Evolutionary conservation across 1,140 invertebrate species (phyloP).

Genomic region (Tetranychus urticae): DNA sequence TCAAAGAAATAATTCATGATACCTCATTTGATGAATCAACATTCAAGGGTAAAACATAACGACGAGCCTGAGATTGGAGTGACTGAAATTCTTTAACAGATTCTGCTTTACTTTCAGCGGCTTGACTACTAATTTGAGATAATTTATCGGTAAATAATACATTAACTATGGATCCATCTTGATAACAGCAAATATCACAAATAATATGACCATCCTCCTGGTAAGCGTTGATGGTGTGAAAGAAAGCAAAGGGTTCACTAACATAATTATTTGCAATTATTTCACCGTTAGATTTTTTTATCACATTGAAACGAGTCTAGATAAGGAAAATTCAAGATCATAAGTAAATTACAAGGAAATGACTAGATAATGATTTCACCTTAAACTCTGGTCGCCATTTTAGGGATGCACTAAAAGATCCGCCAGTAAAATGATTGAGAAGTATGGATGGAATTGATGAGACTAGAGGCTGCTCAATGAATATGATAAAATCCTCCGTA

Average conservation of each 20-base stretch:
- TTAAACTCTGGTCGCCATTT: slow-evolving; percentile 6
- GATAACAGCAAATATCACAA: slow-evolving; percentile 57
- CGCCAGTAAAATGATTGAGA: slow-evolving; percentile 16
- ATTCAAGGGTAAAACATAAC: slow-evolving; percentile 5
- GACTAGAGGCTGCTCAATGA: slow-evolving; percentile 54
- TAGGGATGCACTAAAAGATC: slow-evolving; percentile 8
- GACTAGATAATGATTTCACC: background rate
- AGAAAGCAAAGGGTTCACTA: slow-evolving; percentile 50
- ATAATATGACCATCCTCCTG: slow-evolving; percentile 40
- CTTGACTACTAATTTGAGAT: background rate
- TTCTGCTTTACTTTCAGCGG: background rate
- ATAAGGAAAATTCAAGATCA: slow-evolving; percentile 8
- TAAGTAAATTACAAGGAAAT: too few species aligned
- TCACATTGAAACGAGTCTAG: slow-evolving; percentile 41
- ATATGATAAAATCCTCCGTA: slow-evolving; percentile 54
- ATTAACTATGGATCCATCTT: slow-evolving; percentile 31
- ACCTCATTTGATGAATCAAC: background rate
- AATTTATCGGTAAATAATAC: background rate
- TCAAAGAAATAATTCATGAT: too few species aligned
- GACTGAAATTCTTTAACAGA: background rate
- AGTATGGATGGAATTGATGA: slow-evolving; percentile 36
- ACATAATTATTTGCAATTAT: slow-evolving; percentile 26
- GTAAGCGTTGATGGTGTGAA: slow-evolving; percentile 72
- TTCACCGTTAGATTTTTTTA: slow-evolving; percentile 32
- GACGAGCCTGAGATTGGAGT: background rate